Evolutionary conservation across 2,113 vertebrate genomes (phyloP).

Genomic region (Neomonachus schauinslandi): DNA sequence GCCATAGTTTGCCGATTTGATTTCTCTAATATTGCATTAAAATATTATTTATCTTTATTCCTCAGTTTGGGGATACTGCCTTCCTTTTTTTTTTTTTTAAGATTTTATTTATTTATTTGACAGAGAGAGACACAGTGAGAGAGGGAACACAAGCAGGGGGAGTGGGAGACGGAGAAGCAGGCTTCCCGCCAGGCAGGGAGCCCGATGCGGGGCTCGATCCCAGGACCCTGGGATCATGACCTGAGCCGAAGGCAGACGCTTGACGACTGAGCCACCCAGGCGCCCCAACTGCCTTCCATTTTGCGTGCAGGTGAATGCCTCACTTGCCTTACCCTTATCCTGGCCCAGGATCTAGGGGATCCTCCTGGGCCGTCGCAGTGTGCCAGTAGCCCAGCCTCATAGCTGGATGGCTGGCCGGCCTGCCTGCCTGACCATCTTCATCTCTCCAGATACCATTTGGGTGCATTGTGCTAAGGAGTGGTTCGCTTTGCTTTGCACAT

Average conservation of each 20-base stretch:
- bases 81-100: not conserved
- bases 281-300: not conserved
- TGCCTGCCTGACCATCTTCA: too few relatives aligned
- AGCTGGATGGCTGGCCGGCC: not conserved
- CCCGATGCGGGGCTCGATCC: too few relatives aligned
- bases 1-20: not conserved
- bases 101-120: too few relatives aligned
- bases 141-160: too few relatives aligned
- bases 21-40: not conserved
- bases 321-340: not conserved
- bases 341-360: not conserved
- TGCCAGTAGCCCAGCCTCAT: accelerated
- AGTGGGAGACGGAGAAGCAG: too few relatives aligned
- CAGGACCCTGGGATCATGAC: too few relatives aligned
- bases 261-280: too few relatives aligned
- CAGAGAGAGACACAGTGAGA: too few relatives aligned
- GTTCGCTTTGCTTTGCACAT: not conserved
- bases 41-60: not conserved
- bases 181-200: too few relatives aligned
- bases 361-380: not conserved
- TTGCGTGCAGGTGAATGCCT: not conserved
- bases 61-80: not conserved
- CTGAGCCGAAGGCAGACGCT: too few relatives aligned
- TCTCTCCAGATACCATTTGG: too few relatives aligned
- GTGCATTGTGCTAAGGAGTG: too few relatives aligned